Evolutionary conservation across 2,113 vertebrate species (phyloP).

Genomic region (Crocuta crocuta): DNA sequence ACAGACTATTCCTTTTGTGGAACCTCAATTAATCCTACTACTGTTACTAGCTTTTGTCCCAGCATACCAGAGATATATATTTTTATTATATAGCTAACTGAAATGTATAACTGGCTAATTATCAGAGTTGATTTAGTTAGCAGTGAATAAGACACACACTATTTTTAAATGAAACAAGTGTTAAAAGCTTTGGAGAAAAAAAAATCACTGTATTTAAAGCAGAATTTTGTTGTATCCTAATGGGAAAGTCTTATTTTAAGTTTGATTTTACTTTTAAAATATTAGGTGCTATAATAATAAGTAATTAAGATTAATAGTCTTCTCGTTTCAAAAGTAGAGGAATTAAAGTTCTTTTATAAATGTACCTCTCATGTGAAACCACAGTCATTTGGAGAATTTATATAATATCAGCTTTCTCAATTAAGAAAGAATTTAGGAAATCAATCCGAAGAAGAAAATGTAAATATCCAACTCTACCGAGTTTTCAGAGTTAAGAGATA

Average conservation of each 20-base stretch:
- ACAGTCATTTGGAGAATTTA: conserved; percentile 39
- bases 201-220: conserved; percentile 21
- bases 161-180: background rate
- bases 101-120: background rate
- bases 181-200: background rate
- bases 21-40: background rate
- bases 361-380: conserved; percentile 42
- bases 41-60: background rate
- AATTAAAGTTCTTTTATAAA: conserved; percentile 66
- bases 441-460: conserved; percentile 48
- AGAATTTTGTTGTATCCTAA: conserved; percentile 1
- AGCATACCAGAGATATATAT: background rate
- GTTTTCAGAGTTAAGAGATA: conserved; percentile 24
- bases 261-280: conserved; percentile 32
- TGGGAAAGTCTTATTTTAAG: background rate
- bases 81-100: background rate
- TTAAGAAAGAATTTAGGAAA: conserved; percentile 14
- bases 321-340: conserved; percentile 32
- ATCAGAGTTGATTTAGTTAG: background rate
- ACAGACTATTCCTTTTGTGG: background rate
- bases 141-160: background rate
- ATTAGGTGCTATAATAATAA: conserved; percentile 49
- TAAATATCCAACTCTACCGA: background rate
- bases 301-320: conserved; percentile 53
- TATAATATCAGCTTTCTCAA: conserved; percentile 46